Percentiles rank a stretch among this genome's conserved stretches.
phyloP scores from a whole-genome alignment of 2,797 vertebrate species.

The Danio kyathit region DNA sequence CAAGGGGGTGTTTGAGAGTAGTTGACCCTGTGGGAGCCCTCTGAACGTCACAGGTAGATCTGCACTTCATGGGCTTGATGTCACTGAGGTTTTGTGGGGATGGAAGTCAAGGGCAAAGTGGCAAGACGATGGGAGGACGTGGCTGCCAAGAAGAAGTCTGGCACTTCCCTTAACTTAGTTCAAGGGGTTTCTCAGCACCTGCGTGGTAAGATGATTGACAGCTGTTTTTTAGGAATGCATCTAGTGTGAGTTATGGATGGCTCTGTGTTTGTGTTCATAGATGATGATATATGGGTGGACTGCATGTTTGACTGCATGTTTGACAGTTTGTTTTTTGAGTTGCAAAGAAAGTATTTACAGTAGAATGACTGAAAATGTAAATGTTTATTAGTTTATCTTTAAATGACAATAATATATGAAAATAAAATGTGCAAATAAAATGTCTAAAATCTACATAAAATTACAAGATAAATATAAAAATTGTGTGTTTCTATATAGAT shows the following conservation, averaged over 20 bases:
- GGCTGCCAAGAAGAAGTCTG: constrained; percentile 60
- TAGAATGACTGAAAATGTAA: not conserved
- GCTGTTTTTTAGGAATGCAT: not conserved
- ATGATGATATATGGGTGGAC: not conserved
- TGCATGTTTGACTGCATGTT: not conserved
- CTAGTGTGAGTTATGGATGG: not conserved
- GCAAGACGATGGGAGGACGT: constrained; percentile 65
- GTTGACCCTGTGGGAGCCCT: constrained; percentile 16
- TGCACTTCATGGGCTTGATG: constrained; percentile 30
- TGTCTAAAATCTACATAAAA: too few species aligned
- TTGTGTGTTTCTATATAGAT: too few species aligned
- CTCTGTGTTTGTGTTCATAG: not conserved
- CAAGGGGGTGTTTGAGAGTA: not conserved
- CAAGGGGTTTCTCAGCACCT: constrained; percentile 67
- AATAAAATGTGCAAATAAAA: too few species aligned
- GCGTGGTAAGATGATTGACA: constrained; percentile 70
- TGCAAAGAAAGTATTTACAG: not conserved
- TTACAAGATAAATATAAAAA: too few species aligned
- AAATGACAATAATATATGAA: too few species aligned
- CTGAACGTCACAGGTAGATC: constrained; percentile 18
- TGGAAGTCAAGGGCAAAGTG: constrained; percentile 58
- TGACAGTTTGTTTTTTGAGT: too few species aligned
- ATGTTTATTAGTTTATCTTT: not conserved
- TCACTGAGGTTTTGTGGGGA: constrained; percentile 34
- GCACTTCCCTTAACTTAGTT: constrained; percentile 63